Evolutionary conservation across 2,113 vertebrate genomes (phyloP).

Genomic region (Phrynocephalus versicolor): DNA sequence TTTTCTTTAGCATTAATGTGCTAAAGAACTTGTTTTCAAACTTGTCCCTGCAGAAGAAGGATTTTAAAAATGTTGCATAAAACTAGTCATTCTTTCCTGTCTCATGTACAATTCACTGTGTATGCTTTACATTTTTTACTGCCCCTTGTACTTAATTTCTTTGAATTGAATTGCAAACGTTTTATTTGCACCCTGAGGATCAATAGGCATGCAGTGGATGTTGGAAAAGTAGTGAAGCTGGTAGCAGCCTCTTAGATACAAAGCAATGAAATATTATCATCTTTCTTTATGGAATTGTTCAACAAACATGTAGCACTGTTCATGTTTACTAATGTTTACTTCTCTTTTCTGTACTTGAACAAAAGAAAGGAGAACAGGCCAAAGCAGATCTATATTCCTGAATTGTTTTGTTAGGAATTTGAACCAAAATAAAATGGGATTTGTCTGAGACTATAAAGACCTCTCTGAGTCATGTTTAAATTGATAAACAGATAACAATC

Average conservation of each 20-base stretch:
- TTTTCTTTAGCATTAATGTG: too few relatives aligned
- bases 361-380: conserved; percentile 2
- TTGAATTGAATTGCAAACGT: conserved; percentile 55
- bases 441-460: conserved; percentile 39
- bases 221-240: conserved; percentile 46
- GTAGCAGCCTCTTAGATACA: conserved; percentile 54
- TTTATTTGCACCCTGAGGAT: conserved; percentile 56
- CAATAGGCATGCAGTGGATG: conserved; percentile 37
- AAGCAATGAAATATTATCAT: conserved; percentile 52
- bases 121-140: background rate
- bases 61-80: background rate
- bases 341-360: conserved; percentile 34
- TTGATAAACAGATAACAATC: conserved; percentile 4
- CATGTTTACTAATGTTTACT: conserved; percentile 48
- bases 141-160: conserved; percentile 9
- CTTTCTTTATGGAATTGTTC: conserved; percentile 45
- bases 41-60: background rate
- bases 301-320: conserved; percentile 54
- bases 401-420: conserved; percentile 47
- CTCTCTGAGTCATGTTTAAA: conserved; percentile 36
- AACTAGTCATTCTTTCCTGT: background rate
- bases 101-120: background rate
- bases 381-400: conserved; percentile 41
- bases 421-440: conserved; percentile 44
- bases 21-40: too few relatives aligned